Evolutionary conservation across 2,113 vertebrate genomes (phyloP).

Genomic region (Chaetorhynchus papuensis): DNA sequence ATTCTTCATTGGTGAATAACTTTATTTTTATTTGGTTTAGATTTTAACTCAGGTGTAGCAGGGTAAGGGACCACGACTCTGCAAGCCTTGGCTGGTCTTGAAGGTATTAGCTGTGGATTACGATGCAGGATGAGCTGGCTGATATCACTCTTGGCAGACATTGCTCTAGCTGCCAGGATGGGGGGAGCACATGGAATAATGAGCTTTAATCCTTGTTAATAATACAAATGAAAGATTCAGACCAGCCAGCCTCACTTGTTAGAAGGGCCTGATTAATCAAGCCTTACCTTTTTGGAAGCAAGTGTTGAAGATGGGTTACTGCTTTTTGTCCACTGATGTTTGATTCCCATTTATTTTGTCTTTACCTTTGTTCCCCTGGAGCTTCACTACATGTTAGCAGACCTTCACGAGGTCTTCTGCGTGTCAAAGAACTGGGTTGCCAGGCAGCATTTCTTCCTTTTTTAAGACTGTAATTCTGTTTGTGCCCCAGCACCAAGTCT

Average conservation of each 20-base stretch:
- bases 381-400: background rate
- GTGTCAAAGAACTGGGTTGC: background rate
- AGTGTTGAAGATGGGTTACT: background rate
- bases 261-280: background rate
- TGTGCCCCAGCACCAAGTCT: background rate
- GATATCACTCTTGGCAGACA: background rate
- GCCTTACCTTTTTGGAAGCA: background rate
- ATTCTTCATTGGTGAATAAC: background rate
- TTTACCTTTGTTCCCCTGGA: background rate
- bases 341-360: background rate
- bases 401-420: accelerated
- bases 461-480: background rate
- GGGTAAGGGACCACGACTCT: background rate
- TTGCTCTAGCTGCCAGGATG: background rate
- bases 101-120: background rate
- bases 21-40: background rate
- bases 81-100: background rate
- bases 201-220: conserved; percentile 4
- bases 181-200: background rate
- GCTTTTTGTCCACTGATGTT: background rate
- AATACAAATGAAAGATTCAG: background rate
- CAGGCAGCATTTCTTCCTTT: background rate
- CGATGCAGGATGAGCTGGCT: background rate
- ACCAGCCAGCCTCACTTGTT: background rate
- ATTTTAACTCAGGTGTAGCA: background rate